A percentile compares a stretch with the other conserved stretches of the same genome.
Conservation (phyloP, 2,797 vertebrate genomes). For the Babyrousa celebensis region DNA sequence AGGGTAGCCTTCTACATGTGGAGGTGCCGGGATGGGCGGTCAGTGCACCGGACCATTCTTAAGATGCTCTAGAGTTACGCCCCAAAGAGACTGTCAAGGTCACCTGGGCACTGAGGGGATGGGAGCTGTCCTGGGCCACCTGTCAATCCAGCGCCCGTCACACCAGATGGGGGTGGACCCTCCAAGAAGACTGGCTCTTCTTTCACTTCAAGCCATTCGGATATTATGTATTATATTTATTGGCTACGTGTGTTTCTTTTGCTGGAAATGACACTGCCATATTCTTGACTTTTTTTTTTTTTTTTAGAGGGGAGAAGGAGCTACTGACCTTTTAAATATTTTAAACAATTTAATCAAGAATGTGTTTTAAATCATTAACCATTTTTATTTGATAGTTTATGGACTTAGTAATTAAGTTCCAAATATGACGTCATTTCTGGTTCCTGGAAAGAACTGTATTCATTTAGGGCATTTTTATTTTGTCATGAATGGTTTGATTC, state of each 20-base stretch:
- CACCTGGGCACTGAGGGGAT: rapidly evolving
- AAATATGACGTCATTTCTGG: background rate
- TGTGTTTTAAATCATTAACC: background rate
- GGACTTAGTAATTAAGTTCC: background rate
- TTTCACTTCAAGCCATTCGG: rapidly evolving
- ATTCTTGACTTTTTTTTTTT: background rate
- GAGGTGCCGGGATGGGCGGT: rapidly evolving
- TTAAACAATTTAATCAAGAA: background rate
- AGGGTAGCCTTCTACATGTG: background rate
- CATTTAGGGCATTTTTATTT: rapidly evolving
- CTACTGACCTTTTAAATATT: background rate
- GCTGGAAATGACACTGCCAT: background rate
- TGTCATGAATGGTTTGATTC: background rate
- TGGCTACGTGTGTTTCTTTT: background rate
- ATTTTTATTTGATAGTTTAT: background rate
- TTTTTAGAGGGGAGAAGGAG: too few relatives aligned
- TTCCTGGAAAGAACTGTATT: background rate
- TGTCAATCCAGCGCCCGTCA: rapidly evolving
- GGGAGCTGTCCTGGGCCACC: rapidly evolving
- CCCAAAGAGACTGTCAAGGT: rapidly evolving
- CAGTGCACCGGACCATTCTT: rapidly evolving
- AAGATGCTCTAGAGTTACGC: rapidly evolving
- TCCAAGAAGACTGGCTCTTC: rapidly evolving
- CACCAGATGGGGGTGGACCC: rapidly evolving
- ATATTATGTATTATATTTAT: rapidly evolving